A percentile compares a stretch with the other conserved stretches of the same genome.
phyloP scores from a whole-genome alignment of 2,797 vertebrate genomes.

The Eospalax fontanierii region DNA sequence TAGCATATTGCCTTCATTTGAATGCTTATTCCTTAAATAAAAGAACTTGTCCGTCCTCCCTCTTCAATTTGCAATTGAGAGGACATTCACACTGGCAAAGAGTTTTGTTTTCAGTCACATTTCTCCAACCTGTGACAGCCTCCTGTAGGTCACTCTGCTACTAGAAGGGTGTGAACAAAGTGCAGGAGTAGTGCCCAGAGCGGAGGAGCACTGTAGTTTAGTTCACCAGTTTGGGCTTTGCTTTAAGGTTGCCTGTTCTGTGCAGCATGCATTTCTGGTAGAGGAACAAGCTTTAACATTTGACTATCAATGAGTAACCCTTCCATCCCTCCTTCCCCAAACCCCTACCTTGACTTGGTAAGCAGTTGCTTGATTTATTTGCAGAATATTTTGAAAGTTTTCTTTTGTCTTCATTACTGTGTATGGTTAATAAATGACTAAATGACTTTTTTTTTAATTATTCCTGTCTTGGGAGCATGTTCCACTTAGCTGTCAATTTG shows the following conservation, averaged over 20 bases:
- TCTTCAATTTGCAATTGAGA: neutral
- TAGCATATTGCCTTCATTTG: neutral
- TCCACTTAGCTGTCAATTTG: neutral
- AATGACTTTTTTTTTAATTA: neutral
- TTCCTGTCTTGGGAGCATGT: neutral
- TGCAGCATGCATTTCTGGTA: neutral
- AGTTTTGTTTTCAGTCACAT: slow-evolving; percentile 57
- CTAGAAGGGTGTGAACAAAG: slow-evolving; percentile 10
- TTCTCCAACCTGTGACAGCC: neutral
- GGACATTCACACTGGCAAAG: neutral
- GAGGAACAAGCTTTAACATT: neutral
- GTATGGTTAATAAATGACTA: neutral
- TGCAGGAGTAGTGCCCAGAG: neutral
- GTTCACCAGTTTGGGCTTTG: neutral
- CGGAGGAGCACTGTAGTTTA: neutral
- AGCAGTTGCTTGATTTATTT: neutral
- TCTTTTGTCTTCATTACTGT: neutral
- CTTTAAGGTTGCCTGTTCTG: slow-evolving; percentile 17
- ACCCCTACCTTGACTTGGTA: neutral
- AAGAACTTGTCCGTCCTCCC: neutral
- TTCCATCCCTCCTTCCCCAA: neutral
- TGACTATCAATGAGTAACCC: neutral
- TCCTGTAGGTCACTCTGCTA: neutral
- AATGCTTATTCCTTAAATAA: neutral
- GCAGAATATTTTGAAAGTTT: slow-evolving; percentile 7